A percentile compares a stretch with the other conserved stretches of the same genome.
These are phyloP conservation scores for Dinomys branickii DNA, from an alignment of 2,113 vertebrate species.

Conservation along the genomic window DNA sequence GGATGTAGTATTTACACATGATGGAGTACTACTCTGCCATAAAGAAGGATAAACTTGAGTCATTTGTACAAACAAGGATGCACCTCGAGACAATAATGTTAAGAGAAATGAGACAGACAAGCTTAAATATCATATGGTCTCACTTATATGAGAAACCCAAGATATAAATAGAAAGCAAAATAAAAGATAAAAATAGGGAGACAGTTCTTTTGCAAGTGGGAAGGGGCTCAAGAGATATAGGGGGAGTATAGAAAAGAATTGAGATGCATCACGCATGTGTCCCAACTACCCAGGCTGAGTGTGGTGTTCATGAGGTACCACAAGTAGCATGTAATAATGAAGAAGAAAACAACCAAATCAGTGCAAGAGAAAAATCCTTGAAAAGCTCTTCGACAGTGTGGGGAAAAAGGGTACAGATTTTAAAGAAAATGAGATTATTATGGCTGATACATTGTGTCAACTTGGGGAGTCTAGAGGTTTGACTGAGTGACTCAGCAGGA, in stretches of 20 bases:
- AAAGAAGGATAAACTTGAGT: not conserved
- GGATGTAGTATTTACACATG: not conserved
- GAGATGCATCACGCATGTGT: not conserved
- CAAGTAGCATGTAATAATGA: not conserved
- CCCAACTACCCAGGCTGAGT: not conserved
- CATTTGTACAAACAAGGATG: not conserved
- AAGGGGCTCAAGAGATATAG: not conserved
- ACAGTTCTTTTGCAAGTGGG: not conserved
- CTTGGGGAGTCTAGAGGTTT: too few species aligned
- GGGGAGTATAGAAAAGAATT: not conserved
- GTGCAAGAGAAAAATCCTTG: not conserved
- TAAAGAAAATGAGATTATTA: constrained; percentile 13
- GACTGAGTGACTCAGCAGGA: too few species aligned
- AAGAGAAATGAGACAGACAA: not conserved
- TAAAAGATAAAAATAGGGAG: not conserved
- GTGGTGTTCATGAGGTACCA: not conserved
- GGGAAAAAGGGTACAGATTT: not conserved
- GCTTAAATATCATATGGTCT: not conserved
- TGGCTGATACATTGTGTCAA: too few species aligned
- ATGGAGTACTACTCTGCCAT: not conserved
- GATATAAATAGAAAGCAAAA: not conserved
- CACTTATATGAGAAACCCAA: not conserved
- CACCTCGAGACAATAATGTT: not conserved
- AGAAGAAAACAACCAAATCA: not conserved
- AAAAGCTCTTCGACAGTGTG: not conserved